Evolutionary conservation across 2,888 invertebrate species (phyloP).

Genomic region (Hirtodrosophila histrioides): DNA sequence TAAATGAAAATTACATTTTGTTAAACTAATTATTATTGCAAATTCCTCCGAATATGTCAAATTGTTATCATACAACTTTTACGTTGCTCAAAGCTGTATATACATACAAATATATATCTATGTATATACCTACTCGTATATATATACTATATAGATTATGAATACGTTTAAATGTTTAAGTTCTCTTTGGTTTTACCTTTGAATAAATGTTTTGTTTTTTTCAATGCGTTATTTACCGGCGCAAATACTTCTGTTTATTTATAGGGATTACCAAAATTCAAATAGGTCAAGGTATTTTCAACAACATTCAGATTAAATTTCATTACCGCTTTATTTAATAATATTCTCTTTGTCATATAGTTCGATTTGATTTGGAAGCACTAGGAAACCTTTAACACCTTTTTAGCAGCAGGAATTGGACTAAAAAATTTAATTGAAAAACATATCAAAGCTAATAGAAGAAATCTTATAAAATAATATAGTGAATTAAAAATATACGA

Average conservation of each 20-base stretch:
- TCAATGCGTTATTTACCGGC: neutral
- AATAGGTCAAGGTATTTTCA: too few relatives aligned
- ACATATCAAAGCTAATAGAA: slow-evolving; percentile 70
- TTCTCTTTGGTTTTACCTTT: slow-evolving; percentile 2
- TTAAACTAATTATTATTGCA: slow-evolving; percentile 35
- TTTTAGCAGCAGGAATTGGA: slow-evolving; percentile 73
- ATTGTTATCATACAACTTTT: slow-evolving; percentile 41
- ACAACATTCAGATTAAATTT: neutral
- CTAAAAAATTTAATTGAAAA: slow-evolving; percentile 62
- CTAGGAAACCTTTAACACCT: slow-evolving; percentile 21
- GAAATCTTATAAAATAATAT: slow-evolving; percentile 30
- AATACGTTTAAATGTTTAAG: slow-evolving; percentile 1
- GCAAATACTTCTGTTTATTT: neutral
- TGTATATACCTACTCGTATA: neutral
- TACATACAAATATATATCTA: neutral
- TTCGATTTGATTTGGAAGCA: slow-evolving; percentile 18
- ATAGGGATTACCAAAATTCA: too few relatives aligned
- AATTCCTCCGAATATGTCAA: slow-evolving; percentile 50
- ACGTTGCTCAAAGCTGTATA: slow-evolving; percentile 24
- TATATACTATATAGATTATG: neutral
- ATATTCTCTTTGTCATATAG: neutral
- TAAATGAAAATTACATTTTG: slow-evolving; percentile 12
- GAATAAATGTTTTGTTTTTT: slow-evolving; percentile 23
- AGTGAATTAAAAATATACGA: slow-evolving; percentile 27
- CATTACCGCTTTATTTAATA: neutral